These are phyloP conservation scores for Datnioides undecimradiatus DNA, from an alignment of 2,113 vertebrate species.

Conservation along the genomic window DNA sequence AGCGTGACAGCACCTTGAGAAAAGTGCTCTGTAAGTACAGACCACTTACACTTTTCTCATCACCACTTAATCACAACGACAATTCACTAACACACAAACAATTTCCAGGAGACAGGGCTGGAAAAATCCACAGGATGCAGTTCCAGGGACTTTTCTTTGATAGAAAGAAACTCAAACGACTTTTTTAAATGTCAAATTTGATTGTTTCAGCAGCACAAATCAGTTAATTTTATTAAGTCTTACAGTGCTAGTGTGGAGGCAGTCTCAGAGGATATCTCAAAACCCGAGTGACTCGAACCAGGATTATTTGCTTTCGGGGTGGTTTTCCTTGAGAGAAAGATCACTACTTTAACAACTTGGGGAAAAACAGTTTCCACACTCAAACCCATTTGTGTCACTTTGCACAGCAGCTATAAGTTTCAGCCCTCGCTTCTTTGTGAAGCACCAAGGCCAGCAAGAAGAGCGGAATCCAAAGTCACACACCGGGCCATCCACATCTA, in stretches of 20 bases:
- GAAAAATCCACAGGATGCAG: no score
- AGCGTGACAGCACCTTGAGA: no score
- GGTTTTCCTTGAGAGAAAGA: background rate
- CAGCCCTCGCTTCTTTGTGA: constrained; percentile 5
- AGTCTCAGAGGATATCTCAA: no score
- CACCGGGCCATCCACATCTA: constrained; percentile 1
- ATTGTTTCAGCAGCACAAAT: background rate
- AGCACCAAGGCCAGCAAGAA: background rate
- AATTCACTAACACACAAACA: no score
- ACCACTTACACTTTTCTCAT: no score
- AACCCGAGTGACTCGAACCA: background rate
- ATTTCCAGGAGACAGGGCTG: no score
- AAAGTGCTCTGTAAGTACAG: no score
- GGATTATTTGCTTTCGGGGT: background rate
- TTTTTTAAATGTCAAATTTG: background rate
- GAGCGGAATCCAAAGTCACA: constrained; percentile 34
- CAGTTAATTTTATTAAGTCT: background rate
- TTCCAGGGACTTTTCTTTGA: no score
- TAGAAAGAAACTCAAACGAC: background rate
- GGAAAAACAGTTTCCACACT: background rate
- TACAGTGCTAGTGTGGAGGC: background rate
- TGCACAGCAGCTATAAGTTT: constrained; percentile 16
- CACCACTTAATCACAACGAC: no score
- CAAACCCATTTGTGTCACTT: background rate
- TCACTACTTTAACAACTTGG: background rate